These are phyloP conservation scores for Camponotus pennsylvanicus DNA, from an alignment of 1,140 invertebrate species.

Conservation along the genomic window DNA sequence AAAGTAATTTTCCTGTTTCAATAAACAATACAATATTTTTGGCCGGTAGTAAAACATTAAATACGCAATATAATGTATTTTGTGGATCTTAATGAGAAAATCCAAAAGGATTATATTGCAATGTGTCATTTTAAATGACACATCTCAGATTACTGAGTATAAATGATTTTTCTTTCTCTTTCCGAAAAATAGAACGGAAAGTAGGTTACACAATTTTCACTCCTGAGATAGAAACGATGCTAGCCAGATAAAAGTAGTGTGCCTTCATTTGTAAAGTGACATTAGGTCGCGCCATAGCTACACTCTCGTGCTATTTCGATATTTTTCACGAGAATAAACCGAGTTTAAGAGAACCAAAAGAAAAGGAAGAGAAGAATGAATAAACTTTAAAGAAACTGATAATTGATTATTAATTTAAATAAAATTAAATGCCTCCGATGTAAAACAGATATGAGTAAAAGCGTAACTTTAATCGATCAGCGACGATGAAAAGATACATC, in stretches of 20 bases:
- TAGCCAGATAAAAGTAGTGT: constrained; percentile 37
- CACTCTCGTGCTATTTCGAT: constrained; percentile 28
- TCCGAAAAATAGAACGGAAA: background rate
- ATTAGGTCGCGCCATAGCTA: constrained; percentile 2
- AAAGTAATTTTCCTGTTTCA: too few species aligned
- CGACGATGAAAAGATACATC: constrained; percentile 25
- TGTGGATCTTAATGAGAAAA: background rate
- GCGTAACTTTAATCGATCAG: constrained; percentile 1
- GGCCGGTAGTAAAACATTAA: too few species aligned
- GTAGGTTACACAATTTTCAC: background rate
- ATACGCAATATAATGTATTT: background rate
- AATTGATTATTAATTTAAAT: background rate
- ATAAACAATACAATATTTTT: too few species aligned
- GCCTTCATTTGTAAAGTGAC: constrained; percentile 46
- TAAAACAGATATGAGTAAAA: background rate
- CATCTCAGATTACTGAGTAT: background rate
- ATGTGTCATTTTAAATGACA: background rate
- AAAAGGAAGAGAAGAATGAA: background rate
- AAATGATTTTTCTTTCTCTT: background rate
- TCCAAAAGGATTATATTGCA: background rate
- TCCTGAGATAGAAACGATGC: background rate
- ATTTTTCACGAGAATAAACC: background rate
- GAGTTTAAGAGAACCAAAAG: background rate
- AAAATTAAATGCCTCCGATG: background rate
- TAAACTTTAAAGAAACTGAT: background rate